A percentile compares a stretch with the other conserved stretches of the same genome.
Conservation (phyloP, 2,888 invertebrate genomes). For the Silvanus unidentatus region DNA sequence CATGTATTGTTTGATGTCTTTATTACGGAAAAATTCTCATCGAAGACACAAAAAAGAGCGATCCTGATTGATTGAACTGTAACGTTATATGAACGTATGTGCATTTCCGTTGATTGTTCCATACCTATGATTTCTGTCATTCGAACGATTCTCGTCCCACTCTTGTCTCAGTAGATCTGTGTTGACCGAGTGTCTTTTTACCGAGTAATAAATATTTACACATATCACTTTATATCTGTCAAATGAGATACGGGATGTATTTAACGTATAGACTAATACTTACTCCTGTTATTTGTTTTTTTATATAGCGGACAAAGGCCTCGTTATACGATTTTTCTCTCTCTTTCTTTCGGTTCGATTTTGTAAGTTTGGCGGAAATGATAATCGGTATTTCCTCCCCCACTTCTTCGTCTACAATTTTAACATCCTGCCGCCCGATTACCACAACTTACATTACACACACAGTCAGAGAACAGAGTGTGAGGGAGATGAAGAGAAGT, state of each 20-base stretch:
- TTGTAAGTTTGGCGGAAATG: too few species aligned
- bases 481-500: too few species aligned
- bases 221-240: background rate
- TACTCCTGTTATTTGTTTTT: too few species aligned
- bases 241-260: background rate
- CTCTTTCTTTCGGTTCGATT: too few species aligned
- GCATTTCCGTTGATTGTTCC: conserved; percentile 29
- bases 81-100: conserved; percentile 21
- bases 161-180: background rate
- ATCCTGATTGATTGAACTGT: conserved; percentile 33
- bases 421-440: too few species aligned
- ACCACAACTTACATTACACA: background rate
- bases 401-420: too few species aligned
- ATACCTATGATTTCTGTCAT: conserved; percentile 18
- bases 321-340: too few species aligned
- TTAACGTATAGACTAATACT: too few species aligned
- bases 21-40: conserved; percentile 15
- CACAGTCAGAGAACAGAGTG: too few species aligned
- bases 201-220: conserved; percentile 3
- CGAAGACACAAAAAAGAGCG: conserved; percentile 22
- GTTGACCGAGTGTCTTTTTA: conserved; percentile 1
- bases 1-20: conserved; percentile 26
- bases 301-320: too few species aligned
- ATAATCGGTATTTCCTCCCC: too few species aligned
- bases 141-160: background rate